A percentile compares a stretch with the other conserved stretches of the same genome.
Evolutionary conservation across 2,888 invertebrate species (phyloP).

Genomic region (Drosophila borealis): DNA sequence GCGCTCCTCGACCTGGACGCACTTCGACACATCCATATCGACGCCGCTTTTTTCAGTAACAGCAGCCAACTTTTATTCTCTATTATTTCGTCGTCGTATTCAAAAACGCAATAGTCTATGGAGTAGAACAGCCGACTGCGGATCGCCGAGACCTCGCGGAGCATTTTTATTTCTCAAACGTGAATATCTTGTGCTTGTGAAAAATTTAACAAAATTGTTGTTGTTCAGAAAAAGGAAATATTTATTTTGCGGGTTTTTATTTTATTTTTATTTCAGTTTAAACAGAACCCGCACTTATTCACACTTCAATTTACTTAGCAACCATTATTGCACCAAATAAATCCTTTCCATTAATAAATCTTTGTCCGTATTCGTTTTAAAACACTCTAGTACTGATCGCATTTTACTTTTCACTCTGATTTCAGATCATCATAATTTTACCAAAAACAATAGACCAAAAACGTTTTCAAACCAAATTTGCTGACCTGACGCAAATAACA

Average conservation of each 20-base stretch:
- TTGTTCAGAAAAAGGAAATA: not conserved
- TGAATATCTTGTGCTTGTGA: slow-evolving; percentile 56
- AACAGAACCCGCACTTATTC: too few relatives aligned
- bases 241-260: not conserved
- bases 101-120: slow-evolving; percentile 76
- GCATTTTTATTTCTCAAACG: slow-evolving; percentile 78
- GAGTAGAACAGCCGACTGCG: slow-evolving; percentile 80
- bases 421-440: slow-evolving; percentile 83
- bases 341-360: too few relatives aligned
- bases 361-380: not conserved
- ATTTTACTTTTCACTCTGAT: slow-evolving; percentile 39
- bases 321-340: too few relatives aligned
- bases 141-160: slow-evolving; percentile 78
- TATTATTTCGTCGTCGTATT: slow-evolving; percentile 68
- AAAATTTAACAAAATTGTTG: not conserved
- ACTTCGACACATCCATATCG: slow-evolving; percentile 35
- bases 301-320: too few relatives aligned
- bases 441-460: slow-evolving; percentile 82
- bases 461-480: slow-evolving; percentile 69
- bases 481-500: slow-evolving; percentile 55
- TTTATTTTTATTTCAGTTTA: too few relatives aligned
- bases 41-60: slow-evolving; percentile 33
- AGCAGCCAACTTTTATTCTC: slow-evolving; percentile 65
- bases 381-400: slow-evolving; percentile 6
- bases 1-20: slow-evolving; percentile 55